Conservation (phyloP, 2,113 vertebrate genomes). For the Toxostoma redivivum region DNA sequence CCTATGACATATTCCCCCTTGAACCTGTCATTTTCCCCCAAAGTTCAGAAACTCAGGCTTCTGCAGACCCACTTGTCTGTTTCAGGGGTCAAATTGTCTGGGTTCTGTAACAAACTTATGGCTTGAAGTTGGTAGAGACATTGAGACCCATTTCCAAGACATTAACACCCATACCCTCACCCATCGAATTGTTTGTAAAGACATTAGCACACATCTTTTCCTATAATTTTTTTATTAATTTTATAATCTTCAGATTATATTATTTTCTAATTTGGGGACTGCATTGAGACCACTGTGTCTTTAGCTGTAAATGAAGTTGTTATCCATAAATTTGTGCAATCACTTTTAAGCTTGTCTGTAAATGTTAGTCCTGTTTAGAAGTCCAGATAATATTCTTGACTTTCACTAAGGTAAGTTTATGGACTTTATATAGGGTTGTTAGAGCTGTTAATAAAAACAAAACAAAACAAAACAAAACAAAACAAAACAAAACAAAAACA, state of each 20-base stretch:
- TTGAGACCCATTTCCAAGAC: neutral
- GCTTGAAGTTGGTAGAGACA: neutral
- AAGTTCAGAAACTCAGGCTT: neutral
- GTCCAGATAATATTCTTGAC: neutral
- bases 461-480: neutral
- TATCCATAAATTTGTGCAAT: neutral
- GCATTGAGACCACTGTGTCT: neutral
- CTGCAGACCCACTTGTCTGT: neutral
- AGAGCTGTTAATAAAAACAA: neutral
- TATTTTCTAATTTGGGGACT: neutral
- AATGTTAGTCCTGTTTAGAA: neutral
- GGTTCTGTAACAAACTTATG: neutral
- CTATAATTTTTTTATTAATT: neutral
- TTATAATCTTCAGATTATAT: neutral
- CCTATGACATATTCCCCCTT: neutral
- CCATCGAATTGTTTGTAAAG: neutral
- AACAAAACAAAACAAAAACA: no score
- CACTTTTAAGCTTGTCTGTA: neutral
- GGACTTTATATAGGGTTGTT: neutral
- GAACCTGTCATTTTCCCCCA: neutral
- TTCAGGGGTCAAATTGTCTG: neutral
- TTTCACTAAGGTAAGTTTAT: neutral
- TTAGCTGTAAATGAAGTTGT: neutral
- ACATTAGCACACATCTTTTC: neutral
- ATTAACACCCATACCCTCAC: neutral